Evolutionary conservation across 1,140 invertebrate genomes (phyloP), one percentile per base, ranked within the genome.

Genomic region (Drosophila guanche): DNA sequence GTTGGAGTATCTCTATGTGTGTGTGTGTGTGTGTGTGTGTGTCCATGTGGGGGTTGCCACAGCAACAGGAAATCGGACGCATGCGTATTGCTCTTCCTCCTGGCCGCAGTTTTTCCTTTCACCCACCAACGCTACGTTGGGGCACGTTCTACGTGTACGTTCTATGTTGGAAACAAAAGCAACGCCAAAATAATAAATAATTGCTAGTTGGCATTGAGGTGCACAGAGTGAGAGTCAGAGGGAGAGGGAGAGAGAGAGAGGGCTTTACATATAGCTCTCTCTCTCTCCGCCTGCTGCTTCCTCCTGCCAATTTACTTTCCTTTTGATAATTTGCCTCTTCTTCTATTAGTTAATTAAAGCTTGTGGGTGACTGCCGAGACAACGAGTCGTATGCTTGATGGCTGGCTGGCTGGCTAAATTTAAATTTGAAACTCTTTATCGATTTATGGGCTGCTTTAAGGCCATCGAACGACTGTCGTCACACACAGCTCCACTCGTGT

Each of bases 181-280:
- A 86, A 66, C 83, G 81, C 77, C 83, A 51, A 86, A 85, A 85
- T 86, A 85, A 85, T 85, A 85, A 85, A 85, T 85, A 85, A 85
- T 85, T 85, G 77, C 81, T 85, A 80, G 81, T 86, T 85, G 81
- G 73, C 80, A 80, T 86, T 77, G 81, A 86, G 80, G 68, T 85
- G 81, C 70, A 81, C 10, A 37, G 33, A 12, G 33, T 12, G 33
- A 12, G 33, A 4, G 33, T 6, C 1, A 6, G 25, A 37, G 33
- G 4, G 3, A 37, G 10, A 37, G 51, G 33, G 77, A 55, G 43
- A 72, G 16, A 20, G n/a, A n/a, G n/a, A n/a, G n/a, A n/a, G n/a
- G n/a, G n/a, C n/a, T n/a, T n/a, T n/a, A n/a, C n/a, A n/a, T n/a
- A n/a, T 20, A 1, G 8, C 53, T 10, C 2, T 29, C 29, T 8